Base-by-base conservation (phyloP, 2,888 invertebrate genomes). In the Andrena minutula region DNA sequence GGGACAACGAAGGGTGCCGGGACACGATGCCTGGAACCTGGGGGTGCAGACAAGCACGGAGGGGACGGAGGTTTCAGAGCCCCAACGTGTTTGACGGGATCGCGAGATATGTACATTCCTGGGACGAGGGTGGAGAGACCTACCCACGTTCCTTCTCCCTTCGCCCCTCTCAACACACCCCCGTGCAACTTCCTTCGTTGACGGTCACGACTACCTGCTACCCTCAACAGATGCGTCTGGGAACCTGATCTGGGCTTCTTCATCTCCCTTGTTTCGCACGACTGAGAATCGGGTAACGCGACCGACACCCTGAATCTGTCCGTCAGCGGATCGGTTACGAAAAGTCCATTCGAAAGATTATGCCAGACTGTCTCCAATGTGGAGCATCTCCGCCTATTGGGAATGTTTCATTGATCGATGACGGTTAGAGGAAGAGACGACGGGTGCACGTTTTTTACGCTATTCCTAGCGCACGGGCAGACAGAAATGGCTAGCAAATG, bases 71-170 rank as follows among this genome's bases (percentile, higher is more conserved):
- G 76, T 65, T 75, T 75, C 58, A 49, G 41, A 63, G 60, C 60
- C 63, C 79, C 75, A 53, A 63, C 71, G 75, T 71, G 82, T 76
- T 86, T 68, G 78, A 83, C 84, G 83, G 75, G 86, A 86, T 89
- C 90, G 86, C 89, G 88, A 79, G 87, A 88, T 82, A n/a, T n/a
- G n/a, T n/a, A 87, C 89, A 89, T 91, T 90, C 91, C 91, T 87
- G 75, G 70, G 83, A 85, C 85, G 90, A 86, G 90, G 89, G 87
- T 85, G 90, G 80, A 81, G 71, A 65, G 73, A 75, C 84, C 84
- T 85, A 16, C 12, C 35, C 41, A 41, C 41, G 84, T 56, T 75
- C 83, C 61, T 68, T 73, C 56, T 79, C 64, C 58, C 8, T 23
- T 16, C 8, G 20, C 6, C 51, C 20, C 4, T 26, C 41, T 23